Evolutionary conservation across 2,797 vertebrate genomes (phyloP), one percentile per base, ranked within the genome.

Genomic region (Cirrhinus mrigala): DNA sequence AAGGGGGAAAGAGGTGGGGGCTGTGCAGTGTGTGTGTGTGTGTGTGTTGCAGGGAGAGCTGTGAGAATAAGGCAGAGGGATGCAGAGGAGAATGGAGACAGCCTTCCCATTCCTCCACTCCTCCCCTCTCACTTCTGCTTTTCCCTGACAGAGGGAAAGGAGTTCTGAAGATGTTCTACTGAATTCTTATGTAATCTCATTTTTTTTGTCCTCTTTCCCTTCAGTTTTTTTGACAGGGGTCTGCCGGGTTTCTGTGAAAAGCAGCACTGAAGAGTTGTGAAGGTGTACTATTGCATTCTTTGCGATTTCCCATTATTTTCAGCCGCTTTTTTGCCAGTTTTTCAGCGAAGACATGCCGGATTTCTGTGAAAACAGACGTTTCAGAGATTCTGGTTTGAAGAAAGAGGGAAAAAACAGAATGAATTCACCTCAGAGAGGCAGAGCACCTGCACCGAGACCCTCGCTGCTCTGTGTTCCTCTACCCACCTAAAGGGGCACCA

Each of bases 391-490:
- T 15, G 44, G 46, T 24, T 22, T 64, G 79, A 33, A 88, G 90
- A 89, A 90, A 87, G 89, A 89, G 8, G 86, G 77, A 90, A 85
- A 90, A 83, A 0, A 74, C 77, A 79, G 78, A 89, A 87, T 56
- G 85, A 93, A 91, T 92, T 92, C 91, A 91, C 85, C 90, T 92
- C 88, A 88, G 84, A 93, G 88, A 91, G 75, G 56, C 86, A 90
- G 89, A 90, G 86, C 93, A 95, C 94, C 94, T 95, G 94, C 94
- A 92, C 89, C 89, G 91, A 89, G 92, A 89, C 90, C 92, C 88
- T 87, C 87, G 76, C 89, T 89, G 89, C 87, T 79, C 75, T 33
- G 66, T 79, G 69, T 77, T 88, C 69, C 73, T 78, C 86, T 85
- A 88, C 87, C 90, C 85, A 90, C 85, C 87, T 89, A 64, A 69